A percentile compares a stretch with the other conserved stretches of the same genome.
Conservation (phyloP, 2,888 invertebrate species). For the Drosophila histrio region DNA sequence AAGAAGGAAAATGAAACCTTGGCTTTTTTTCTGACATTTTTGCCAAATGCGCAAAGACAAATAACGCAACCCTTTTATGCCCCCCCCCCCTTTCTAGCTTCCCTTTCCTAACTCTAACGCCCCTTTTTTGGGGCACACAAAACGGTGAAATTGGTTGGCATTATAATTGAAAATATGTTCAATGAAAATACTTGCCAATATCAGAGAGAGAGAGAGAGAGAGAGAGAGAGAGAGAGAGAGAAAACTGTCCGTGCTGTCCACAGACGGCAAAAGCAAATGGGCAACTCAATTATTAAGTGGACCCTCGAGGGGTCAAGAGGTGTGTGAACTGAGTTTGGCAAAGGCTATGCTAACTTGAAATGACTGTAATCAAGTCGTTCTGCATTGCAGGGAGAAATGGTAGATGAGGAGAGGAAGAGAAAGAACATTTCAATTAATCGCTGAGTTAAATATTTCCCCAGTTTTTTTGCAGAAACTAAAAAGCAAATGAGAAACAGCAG, state of each 20-base stretch:
- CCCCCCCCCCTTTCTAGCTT: neutral
- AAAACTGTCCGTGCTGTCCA: constrained; percentile 8
- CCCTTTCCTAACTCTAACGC: neutral
- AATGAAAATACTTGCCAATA: constrained; percentile 55
- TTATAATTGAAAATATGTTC: constrained; percentile 72
- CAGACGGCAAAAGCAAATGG: constrained; percentile 42
- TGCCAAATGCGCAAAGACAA: constrained; percentile 16
- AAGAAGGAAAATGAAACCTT: constrained; percentile 17
- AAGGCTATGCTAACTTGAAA: neutral
- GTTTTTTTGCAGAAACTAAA: too few relatives aligned
- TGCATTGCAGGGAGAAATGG: neutral
- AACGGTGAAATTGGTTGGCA: constrained; percentile 46
- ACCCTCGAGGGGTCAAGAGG: neutral
- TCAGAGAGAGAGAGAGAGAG: neutral
- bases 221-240: neutral
- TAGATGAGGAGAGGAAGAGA: neutral
- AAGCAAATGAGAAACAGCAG: too few relatives aligned
- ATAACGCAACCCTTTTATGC: constrained; percentile 15
- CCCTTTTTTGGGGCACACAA: constrained; percentile 17
- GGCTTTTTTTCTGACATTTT: constrained; percentile 20
- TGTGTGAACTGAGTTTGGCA: neutral
- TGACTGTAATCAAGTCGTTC: neutral
- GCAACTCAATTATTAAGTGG: constrained; percentile 64
- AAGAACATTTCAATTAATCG: neutral
- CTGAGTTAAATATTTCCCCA: neutral